Percentiles rank a stretch among this genome's conserved stretches.
Conservation (phyloP, 2,797 vertebrate genomes). For the Chaetophractus vellerosus region DNA sequence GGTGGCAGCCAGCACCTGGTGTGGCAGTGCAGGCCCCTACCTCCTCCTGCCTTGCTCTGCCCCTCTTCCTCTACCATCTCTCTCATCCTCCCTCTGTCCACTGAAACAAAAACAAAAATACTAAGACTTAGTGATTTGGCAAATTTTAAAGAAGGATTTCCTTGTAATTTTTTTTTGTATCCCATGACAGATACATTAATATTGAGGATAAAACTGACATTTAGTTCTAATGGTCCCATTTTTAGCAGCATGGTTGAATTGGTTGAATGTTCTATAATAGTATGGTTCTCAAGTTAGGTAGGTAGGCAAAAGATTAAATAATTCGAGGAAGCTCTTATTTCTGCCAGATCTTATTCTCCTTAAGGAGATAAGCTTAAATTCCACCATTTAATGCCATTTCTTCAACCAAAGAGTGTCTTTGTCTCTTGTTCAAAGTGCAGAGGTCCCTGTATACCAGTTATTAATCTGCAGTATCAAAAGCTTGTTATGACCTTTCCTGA, state of each 20-base stretch:
- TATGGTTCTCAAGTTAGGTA: background rate
- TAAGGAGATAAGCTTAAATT: slow-evolving; percentile 7
- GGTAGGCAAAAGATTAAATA: background rate
- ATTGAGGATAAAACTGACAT: background rate
- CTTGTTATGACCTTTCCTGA: background rate
- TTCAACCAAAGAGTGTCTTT: background rate
- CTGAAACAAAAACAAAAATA: slow-evolving; percentile 2
- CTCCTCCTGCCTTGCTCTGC: no score
- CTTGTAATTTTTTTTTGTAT: background rate
- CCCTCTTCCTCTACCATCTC: background rate
- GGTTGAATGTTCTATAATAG: background rate
- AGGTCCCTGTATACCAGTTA: background rate
- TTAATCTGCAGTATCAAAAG: background rate
- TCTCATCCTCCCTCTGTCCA: background rate
- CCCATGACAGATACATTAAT: background rate
- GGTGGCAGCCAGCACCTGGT: no score
- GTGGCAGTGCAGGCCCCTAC: background rate
- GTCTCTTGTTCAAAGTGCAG: slow-evolving; percentile 1
- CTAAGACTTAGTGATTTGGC: background rate
- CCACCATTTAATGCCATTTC: slow-evolving; percentile 10
- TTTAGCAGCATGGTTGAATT: background rate
- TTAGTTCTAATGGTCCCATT: background rate
- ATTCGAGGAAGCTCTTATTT: slow-evolving; percentile 47
- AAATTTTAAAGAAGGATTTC: slow-evolving; percentile 21
- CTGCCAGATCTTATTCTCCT: slow-evolving; percentile 27